Percentiles rank a stretch among this genome's conserved stretches.
These are phyloP conservation scores for Procapra przewalskii DNA, from an alignment of 2,113 vertebrate genomes.

Conservation along the genomic window DNA sequence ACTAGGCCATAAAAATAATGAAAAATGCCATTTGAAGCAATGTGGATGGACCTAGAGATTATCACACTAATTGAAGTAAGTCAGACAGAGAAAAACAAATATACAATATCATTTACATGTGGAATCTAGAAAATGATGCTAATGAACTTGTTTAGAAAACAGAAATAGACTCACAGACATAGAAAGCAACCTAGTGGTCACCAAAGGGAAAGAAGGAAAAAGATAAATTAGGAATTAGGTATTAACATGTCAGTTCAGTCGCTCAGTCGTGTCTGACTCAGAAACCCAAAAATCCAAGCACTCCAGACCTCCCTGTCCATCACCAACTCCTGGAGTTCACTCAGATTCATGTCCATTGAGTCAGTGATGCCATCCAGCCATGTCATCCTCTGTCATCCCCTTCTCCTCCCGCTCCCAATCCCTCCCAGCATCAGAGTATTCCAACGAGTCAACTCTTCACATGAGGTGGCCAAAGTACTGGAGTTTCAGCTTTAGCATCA, in stretches of 20 bases:
- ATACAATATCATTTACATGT: neutral
- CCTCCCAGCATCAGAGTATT: too few relatives aligned
- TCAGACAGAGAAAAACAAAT: neutral
- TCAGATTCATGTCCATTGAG: too few relatives aligned
- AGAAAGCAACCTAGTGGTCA: neutral
- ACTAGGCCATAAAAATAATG: neutral
- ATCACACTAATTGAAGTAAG: neutral
- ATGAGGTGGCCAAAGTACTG: too few relatives aligned
- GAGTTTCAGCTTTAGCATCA: too few relatives aligned
- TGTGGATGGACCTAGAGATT: neutral
- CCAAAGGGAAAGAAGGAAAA: neutral
- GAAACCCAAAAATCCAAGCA: too few relatives aligned
- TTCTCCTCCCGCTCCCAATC: too few relatives aligned
- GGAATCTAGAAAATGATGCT: neutral
- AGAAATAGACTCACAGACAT: neutral
- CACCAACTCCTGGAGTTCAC: too few relatives aligned
- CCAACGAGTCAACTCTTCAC: too few relatives aligned
- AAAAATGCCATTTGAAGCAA: neutral
- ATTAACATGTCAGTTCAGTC: neutral
- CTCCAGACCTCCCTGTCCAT: too few relatives aligned
- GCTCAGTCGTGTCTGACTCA: too few relatives aligned
- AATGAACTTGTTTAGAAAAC: neutral
- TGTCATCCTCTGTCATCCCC: too few relatives aligned
- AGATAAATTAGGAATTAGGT: neutral
- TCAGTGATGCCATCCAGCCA: too few relatives aligned